Evolutionary conservation across 2,888 invertebrate species (phyloP).

Genomic region (Mechanitis mazaeus): DNA sequence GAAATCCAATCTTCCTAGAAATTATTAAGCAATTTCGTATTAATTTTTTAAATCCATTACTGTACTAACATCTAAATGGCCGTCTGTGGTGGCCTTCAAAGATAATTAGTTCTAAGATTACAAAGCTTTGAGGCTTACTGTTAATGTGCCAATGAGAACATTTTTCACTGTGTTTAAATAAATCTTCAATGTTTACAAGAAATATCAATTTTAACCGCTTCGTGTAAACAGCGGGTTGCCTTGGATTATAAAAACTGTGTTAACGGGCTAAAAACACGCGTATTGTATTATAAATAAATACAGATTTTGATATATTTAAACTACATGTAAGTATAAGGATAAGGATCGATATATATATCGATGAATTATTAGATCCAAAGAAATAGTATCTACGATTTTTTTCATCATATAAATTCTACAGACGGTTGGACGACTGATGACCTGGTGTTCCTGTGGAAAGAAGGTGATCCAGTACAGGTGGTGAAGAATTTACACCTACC

Average conservation of each 20-base stretch:
- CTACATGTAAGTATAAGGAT: background rate
- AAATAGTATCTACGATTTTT: background rate
- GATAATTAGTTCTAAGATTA: background rate
- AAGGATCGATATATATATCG: too few species aligned
- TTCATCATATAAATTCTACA: conserved; percentile 47
- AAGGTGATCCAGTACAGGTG: conserved; percentile 96
- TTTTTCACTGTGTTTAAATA: background rate
- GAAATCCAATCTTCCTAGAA: too few species aligned
- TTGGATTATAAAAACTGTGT: conserved; percentile 13
- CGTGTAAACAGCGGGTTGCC: conserved; percentile 20
- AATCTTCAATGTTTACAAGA: conserved; percentile 8
- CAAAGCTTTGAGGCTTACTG: background rate
- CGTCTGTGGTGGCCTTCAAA: background rate
- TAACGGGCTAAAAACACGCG: conserved; percentile 11
- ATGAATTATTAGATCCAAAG: background rate
- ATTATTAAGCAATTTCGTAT: too few species aligned
- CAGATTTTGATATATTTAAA: background rate
- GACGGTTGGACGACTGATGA: conserved; percentile 99
- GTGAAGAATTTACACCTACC: conserved; percentile 95
- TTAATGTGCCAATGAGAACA: background rate
- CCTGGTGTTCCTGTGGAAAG: conserved; percentile 97
- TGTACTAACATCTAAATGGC: too few species aligned
- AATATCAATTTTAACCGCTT: conserved; percentile 11
- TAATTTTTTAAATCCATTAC: too few species aligned
- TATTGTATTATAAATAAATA: background rate